A percentile compares a stretch with the other conserved stretches of the same genome.
Conservation (phyloP, 2,113 vertebrate species). For the Zosterops borbonicus region DNA sequence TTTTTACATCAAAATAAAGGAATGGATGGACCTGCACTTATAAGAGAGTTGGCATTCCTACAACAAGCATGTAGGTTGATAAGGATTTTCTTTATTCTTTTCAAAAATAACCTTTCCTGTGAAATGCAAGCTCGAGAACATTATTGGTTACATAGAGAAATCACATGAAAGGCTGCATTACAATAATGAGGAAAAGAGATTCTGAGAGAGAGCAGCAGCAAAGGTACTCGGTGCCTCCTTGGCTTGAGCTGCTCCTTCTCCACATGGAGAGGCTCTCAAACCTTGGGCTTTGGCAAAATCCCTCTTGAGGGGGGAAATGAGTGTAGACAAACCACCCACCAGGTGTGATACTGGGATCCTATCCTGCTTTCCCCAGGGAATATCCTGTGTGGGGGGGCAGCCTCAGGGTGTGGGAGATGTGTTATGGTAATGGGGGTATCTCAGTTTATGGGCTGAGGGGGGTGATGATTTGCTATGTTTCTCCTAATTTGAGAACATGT, state of each 20-base stretch:
- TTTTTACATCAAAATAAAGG: conserved; percentile 55
- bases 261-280: neutral
- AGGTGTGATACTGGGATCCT: accelerated
- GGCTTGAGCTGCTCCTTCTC: neutral
- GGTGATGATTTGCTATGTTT: neutral
- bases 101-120: conserved; percentile 63
- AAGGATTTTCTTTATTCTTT: conserved; percentile 69
- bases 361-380: neutral
- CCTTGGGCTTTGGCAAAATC: neutral
- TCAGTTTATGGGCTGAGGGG: neutral
- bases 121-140: conserved; percentile 60
- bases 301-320: neutral
- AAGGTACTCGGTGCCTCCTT: neutral
- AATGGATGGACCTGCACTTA: conserved; percentile 36
- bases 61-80: conserved; percentile 49
- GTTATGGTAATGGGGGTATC: accelerated
- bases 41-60: conserved; percentile 57
- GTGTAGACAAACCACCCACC: neutral
- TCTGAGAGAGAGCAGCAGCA: neutral
- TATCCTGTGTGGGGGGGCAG: accelerated
- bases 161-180: conserved; percentile 56
- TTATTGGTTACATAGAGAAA: conserved; percentile 56
- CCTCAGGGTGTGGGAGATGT: neutral
- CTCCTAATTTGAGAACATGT: neutral
- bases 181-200: conserved; percentile 41